A percentile compares a stretch with the other conserved stretches of the same genome.
Evolutionary conservation across 1,140 invertebrate species (phyloP).

Genomic region (Habropoda laboriosa): DNA sequence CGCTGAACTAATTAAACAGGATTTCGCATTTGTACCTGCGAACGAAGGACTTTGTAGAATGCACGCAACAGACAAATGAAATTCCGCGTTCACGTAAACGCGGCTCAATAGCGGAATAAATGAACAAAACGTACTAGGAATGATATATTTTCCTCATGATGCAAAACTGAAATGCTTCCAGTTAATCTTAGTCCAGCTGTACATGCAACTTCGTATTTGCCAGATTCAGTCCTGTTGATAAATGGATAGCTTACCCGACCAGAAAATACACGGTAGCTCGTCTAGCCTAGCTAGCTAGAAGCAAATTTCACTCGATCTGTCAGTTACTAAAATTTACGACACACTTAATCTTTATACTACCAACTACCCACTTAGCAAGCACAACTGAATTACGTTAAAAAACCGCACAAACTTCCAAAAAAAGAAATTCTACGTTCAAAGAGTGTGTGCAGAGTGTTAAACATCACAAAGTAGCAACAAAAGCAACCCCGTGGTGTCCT

Average conservation of each 20-base stretch:
- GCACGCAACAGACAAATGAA: not conserved
- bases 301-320: not conserved
- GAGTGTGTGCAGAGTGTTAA: too few species aligned
- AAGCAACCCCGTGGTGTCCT: too few species aligned
- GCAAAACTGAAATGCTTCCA: not conserved
- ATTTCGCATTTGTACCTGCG: not conserved
- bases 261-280: not conserved
- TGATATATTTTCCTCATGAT: not conserved
- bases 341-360: not conserved
- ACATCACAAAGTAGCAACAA: too few species aligned
- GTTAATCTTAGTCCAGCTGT: not conserved
- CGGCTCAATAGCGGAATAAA: not conserved
- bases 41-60: not conserved
- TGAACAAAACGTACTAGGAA: not conserved
- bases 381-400: too few species aligned
- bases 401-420: too few species aligned
- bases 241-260: not conserved
- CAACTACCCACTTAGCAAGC: too few species aligned
- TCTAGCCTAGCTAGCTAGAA: too few species aligned
- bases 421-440: too few species aligned
- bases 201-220: not conserved
- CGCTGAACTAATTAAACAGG: not conserved
- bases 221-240: not conserved
- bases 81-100: not conserved
- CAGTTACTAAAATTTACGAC: not conserved